A percentile compares a stretch with the other conserved stretches of the same genome.
Conservation (phyloP, 2,888 invertebrate genomes). For the Chrysolina haemoptera region DNA sequence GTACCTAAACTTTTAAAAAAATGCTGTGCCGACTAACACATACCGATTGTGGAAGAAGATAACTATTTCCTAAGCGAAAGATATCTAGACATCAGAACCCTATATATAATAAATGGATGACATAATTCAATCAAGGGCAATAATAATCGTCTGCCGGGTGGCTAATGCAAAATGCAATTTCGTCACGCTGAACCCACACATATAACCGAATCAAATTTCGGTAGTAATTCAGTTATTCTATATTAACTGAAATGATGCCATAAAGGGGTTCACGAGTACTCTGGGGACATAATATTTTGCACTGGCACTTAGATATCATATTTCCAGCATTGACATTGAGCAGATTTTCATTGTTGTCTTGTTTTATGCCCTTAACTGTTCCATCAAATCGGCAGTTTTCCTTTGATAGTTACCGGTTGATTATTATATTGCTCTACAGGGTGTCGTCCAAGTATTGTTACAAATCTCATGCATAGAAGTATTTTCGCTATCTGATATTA, state of each 20-base stretch:
- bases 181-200: constrained; percentile 65
- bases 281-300: constrained; percentile 56
- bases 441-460: too few species aligned
- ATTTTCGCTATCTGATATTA: too few species aligned
- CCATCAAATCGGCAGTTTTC: neutral
- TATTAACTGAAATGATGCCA: constrained; percentile 61
- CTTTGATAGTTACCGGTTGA: neutral
- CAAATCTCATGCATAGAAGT: too few species aligned
- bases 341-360: constrained; percentile 46
- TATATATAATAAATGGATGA: constrained; percentile 62
- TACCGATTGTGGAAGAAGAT: too few species aligned
- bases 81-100: constrained; percentile 55
- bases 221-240: constrained; percentile 62
- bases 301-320: constrained; percentile 44
- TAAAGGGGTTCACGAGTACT: constrained; percentile 59
- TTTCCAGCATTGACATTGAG: constrained; percentile 47
- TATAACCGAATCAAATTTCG: constrained; percentile 65
- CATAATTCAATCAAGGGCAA: constrained; percentile 60
- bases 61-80: too few species aligned
- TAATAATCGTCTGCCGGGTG: constrained; percentile 54
- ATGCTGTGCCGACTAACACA: too few species aligned
- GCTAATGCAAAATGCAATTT: constrained; percentile 64
- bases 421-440: too few species aligned
- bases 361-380: neutral
- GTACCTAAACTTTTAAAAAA: too few species aligned